phyloP scores from a whole-genome alignment of 2,113 vertebrate genomes.

The Loxodonta africana region DNA sequence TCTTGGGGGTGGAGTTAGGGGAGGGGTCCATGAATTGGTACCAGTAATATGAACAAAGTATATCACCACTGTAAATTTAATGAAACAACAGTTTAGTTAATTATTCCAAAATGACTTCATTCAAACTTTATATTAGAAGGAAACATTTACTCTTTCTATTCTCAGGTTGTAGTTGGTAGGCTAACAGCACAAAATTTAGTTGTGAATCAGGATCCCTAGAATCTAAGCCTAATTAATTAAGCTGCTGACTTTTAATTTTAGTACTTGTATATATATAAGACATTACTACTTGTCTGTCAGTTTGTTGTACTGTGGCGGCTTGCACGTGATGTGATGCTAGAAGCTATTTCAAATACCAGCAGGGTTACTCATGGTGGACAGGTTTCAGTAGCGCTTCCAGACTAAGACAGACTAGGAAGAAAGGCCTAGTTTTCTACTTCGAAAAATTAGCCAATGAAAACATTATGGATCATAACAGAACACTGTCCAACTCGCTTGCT shows the following conservation, averaged over 20 bases:
- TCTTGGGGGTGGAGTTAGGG: neutral
- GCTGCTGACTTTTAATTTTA: neutral
- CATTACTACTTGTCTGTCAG: neutral
- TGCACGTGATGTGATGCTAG: too few species aligned
- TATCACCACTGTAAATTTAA: neutral
- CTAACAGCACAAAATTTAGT: neutral
- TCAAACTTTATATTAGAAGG: constrained; percentile 2
- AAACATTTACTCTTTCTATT: neutral
- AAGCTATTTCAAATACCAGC: too few species aligned
- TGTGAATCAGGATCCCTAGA: constrained; percentile 1
- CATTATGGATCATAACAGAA: too few species aligned
- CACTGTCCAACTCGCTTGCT: too few species aligned
- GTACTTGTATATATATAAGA: neutral
- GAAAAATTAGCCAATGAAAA: too few species aligned
- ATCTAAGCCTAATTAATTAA: neutral
- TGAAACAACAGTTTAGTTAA: neutral
- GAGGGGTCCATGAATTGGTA: neutral
- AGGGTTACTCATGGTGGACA: too few species aligned
- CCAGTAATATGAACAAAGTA: neutral
- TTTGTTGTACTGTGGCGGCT: neutral
- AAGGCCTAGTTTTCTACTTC: too few species aligned
- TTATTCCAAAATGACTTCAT: constrained; percentile 44
- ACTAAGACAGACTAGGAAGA: too few species aligned
- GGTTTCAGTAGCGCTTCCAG: too few species aligned
- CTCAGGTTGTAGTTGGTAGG: neutral